phyloP scores from a whole-genome alignment of 2,888 invertebrate species.

The Drosophila emarginata region DNA sequence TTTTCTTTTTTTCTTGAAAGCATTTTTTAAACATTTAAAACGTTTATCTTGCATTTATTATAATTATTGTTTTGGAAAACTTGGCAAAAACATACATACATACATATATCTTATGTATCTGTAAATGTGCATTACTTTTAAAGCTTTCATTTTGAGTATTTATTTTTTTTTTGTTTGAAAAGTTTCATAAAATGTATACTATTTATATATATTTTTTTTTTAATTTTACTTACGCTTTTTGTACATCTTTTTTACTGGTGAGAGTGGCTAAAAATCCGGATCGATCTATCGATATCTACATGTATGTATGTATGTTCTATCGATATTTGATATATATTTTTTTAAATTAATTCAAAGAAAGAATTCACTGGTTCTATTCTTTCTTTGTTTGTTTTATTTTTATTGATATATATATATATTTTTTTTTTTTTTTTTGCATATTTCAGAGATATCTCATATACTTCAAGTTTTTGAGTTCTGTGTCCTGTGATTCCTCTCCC shows the following conservation, averaged over 20 bases:
- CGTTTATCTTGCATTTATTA: constrained; percentile 18
- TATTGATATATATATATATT: background rate
- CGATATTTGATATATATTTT: too few relatives aligned
- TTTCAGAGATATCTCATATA: background rate
- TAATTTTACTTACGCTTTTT: background rate
- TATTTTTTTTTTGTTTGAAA: too few relatives aligned
- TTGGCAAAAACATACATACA: constrained; percentile 10
- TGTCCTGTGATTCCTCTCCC: background rate
- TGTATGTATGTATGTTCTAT: too few relatives aligned
- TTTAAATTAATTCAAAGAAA: background rate
- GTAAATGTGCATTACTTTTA: constrained; percentile 31
- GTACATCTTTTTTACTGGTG: background rate
- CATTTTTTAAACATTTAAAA: constrained; percentile 39
- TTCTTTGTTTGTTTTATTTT: background rate
- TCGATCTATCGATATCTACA: background rate
- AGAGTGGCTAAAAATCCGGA: background rate
- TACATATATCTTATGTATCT: background rate
- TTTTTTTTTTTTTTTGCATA: background rate
- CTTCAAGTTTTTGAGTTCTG: background rate
- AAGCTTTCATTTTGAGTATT: constrained; percentile 44
- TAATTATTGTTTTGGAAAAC: constrained; percentile 11
- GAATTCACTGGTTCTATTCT: background rate
- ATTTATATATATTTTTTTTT: background rate
- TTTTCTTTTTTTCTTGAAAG: constrained; percentile 13
- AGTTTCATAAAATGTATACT: background rate